phyloP scores from a whole-genome alignment of 2,797 vertebrate genomes.

The Typhlichthys eigenmanni region DNA sequence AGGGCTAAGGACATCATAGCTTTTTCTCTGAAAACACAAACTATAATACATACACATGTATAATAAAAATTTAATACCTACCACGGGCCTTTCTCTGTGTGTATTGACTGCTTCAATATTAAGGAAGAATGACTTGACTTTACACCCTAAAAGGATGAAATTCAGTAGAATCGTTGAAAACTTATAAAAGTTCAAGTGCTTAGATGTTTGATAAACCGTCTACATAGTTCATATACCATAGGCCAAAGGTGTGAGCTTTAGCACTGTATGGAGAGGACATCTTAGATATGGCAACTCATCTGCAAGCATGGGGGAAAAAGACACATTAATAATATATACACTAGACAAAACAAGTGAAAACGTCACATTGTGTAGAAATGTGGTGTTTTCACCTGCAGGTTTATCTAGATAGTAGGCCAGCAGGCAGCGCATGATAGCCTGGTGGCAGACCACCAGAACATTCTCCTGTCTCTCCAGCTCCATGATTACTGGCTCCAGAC shows the following conservation, averaged over 20 bases:
- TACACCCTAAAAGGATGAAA: slow-evolving; percentile 66
- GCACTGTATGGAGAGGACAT: slow-evolving; percentile 86
- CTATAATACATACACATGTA: too few relatives aligned
- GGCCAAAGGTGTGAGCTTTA: slow-evolving; percentile 88
- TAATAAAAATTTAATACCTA: slow-evolving; percentile 43
- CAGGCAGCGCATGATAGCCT: slow-evolving; percentile 90
- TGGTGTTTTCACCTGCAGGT: slow-evolving; percentile 76
- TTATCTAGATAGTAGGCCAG: slow-evolving; percentile 92
- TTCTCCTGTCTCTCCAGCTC: slow-evolving; percentile 93
- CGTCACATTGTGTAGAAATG: not conserved
- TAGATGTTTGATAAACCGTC: not conserved
- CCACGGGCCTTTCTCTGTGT: slow-evolving; percentile 75
- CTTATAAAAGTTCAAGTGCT: not conserved
- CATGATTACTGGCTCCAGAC: slow-evolving; percentile 93
- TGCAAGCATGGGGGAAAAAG: slow-evolving; percentile 44
- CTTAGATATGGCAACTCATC: slow-evolving; percentile 85
- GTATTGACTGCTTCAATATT: slow-evolving; percentile 81
- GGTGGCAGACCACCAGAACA: slow-evolving; percentile 89
- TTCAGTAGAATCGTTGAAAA: slow-evolving; percentile 11
- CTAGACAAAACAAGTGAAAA: not conserved
- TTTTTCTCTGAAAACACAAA: too few relatives aligned
- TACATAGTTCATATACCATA: slow-evolving; percentile 64
- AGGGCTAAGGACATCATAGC: too few relatives aligned
- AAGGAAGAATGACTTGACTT: slow-evolving; percentile 75
- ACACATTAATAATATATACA: not conserved